Evolutionary conservation across 2,113 vertebrate species (phyloP).

Genomic region (Saguinus midas): DNA sequence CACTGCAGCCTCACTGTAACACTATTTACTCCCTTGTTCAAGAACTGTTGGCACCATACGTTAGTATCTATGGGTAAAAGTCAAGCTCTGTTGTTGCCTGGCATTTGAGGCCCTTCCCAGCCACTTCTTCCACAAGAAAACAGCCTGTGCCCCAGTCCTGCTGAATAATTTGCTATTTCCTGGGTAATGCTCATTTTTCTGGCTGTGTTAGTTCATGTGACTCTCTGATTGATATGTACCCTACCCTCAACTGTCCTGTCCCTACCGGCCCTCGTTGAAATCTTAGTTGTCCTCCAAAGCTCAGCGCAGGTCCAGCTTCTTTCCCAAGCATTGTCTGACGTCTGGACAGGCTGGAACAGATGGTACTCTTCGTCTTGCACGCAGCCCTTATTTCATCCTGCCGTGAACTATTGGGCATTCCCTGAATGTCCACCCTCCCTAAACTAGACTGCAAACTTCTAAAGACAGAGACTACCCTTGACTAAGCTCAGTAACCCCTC

Average conservation of each 20-base stretch:
- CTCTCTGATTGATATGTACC: not conserved
- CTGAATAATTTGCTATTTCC: not conserved
- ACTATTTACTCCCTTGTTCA: not conserved
- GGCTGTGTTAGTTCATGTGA: not conserved
- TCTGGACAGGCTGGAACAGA: accelerated
- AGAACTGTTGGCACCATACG: not conserved
- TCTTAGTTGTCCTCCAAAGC: not conserved
- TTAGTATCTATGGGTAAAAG: not conserved
- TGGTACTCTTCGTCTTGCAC: accelerated
- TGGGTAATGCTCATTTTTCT: not conserved
- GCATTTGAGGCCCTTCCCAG: not conserved
- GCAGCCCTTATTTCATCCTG: not conserved
- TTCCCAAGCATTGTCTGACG: not conserved
- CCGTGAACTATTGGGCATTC: not conserved
- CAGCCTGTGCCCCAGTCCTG: not conserved
- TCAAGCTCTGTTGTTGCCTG: not conserved
- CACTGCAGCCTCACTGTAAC: not conserved
- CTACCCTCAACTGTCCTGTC: not conserved
- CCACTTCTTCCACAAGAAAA: not conserved
- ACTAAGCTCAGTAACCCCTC: not conserved
- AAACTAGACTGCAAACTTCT: not conserved
- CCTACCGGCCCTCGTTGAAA: not conserved
- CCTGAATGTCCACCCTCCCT: not conserved
- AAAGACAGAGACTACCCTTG: not conserved
- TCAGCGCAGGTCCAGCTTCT: not conserved